These are phyloP conservation scores for Thysanoteuthis rhombus DNA, from an alignment of 2,888 invertebrate genomes.

Conservation along the genomic window DNA sequence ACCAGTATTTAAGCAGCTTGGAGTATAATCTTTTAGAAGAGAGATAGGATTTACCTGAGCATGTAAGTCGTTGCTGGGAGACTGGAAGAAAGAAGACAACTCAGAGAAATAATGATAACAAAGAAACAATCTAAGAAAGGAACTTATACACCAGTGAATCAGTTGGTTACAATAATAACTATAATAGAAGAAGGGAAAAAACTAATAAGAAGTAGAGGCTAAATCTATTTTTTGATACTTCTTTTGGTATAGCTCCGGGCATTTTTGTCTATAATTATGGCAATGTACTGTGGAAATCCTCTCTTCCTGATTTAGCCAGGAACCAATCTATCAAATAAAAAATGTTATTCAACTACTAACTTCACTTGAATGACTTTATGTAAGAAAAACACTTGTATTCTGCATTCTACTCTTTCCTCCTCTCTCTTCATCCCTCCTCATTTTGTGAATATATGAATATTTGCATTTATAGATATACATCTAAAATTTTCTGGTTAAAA, in stretches of 20 bases:
- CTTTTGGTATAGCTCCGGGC: not conserved
- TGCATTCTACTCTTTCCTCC: too few species aligned
- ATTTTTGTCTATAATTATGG: not conserved
- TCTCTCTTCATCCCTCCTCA: too few species aligned
- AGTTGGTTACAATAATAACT: not conserved
- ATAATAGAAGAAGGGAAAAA: not conserved
- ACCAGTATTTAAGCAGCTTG: not conserved
- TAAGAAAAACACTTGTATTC: too few species aligned
- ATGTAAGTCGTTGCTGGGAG: not conserved
- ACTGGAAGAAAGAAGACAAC: not conserved
- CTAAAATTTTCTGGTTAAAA: not conserved
- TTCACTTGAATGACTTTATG: too few species aligned
- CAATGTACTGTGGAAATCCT: not conserved
- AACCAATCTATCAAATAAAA: too few species aligned
- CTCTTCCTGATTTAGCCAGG: too few species aligned
- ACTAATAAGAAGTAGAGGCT: not conserved
- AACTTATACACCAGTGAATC: not conserved
- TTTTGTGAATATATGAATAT: not conserved
- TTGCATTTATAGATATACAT: not conserved
- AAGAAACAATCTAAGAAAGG: not conserved
- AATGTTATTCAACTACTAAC: too few species aligned
- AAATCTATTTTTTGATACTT: not conserved
- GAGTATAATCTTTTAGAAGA: not conserved
- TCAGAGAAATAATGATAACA: not conserved
- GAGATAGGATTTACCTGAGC: not conserved